Percentiles rank a stretch among this genome's conserved stretches.
Evolutionary conservation across 2,797 vertebrate genomes (phyloP).

Genomic region (Danio aesculapii): DNA sequence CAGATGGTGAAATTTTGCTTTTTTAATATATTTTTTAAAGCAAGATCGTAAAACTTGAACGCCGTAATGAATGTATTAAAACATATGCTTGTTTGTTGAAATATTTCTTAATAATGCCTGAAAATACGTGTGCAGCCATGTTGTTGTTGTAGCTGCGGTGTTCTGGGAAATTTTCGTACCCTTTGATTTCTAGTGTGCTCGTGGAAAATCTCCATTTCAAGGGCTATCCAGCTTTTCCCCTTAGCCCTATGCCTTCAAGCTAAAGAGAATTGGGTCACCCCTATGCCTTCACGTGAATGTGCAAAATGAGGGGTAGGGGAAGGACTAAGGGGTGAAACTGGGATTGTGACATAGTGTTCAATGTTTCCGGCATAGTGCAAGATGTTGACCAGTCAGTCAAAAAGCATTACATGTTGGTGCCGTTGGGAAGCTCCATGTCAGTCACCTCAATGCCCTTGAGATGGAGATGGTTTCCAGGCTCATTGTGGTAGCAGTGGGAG

Average conservation of each 20-base stretch:
- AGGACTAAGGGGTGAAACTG: too few relatives aligned
- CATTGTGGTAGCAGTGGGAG: constrained; percentile 89
- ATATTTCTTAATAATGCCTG: too few relatives aligned
- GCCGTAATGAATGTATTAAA: too few relatives aligned
- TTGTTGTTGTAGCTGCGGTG: neutral
- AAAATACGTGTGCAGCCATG: too few relatives aligned
- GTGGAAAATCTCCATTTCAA: neutral
- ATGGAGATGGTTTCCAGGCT: constrained; percentile 83
- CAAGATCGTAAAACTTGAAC: too few relatives aligned
- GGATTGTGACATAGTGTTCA: neutral
- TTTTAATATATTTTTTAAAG: too few relatives aligned
- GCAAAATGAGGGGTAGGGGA: too few relatives aligned
- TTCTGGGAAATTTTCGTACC: neutral
- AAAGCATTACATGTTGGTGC: constrained; percentile 85
- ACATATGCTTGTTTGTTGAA: too few relatives aligned
- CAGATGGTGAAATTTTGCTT: too few relatives aligned
- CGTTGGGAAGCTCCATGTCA: constrained; percentile 78
- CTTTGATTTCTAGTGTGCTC: too few relatives aligned
- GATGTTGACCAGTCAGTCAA: neutral
- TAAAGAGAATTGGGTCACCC: too few relatives aligned
- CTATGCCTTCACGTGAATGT: neutral
- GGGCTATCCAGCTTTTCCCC: neutral
- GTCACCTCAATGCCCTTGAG: constrained; percentile 80
- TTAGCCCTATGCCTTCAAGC: neutral
- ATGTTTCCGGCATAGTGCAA: neutral